A percentile compares a stretch with the other conserved stretches of the same genome.
These are phyloP conservation scores for Catajapyx aquilonaris DNA, from an alignment of 1,140 invertebrate species.

Conservation along the genomic window DNA sequence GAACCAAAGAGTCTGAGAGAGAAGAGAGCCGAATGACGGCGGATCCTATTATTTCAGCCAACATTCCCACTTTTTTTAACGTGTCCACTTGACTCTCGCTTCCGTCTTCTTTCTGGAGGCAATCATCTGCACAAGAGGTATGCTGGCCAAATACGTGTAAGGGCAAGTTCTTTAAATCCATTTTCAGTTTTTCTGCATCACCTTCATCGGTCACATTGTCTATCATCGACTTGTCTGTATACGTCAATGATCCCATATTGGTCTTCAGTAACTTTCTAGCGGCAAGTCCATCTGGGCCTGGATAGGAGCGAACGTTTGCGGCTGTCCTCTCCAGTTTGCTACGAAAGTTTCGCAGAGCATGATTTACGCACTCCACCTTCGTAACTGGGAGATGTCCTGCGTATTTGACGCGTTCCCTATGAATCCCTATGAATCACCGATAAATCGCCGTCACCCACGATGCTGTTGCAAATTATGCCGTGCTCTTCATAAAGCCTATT, in stretches of 20 bases:
- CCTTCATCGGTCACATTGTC: neutral
- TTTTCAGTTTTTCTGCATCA: neutral
- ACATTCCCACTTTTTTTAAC: neutral
- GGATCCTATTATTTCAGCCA: neutral
- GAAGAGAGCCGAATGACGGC: neutral
- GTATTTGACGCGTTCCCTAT: neutral
- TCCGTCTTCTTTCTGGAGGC: neutral
- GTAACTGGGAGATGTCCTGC: neutral
- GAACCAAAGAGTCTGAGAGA: neutral
- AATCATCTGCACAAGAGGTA: neutral
- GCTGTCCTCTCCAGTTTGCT: neutral
- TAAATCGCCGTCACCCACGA: constrained; percentile 6
- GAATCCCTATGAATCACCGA: neutral
- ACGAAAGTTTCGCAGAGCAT: neutral
- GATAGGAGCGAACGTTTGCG: neutral
- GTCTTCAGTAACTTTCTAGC: neutral
- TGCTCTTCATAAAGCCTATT: constrained; percentile 1
- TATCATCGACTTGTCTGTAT: neutral
- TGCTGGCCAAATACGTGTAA: neutral
- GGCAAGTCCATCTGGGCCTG: neutral
- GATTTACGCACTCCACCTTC: neutral
- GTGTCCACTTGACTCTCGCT: neutral
- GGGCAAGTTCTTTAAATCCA: neutral
- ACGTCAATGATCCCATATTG: neutral
- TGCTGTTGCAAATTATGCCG: neutral